Evolutionary conservation across 2,797 vertebrate species (phyloP), one percentile per base, ranked within the genome.

Genomic region (Nannoperca australis): DNA sequence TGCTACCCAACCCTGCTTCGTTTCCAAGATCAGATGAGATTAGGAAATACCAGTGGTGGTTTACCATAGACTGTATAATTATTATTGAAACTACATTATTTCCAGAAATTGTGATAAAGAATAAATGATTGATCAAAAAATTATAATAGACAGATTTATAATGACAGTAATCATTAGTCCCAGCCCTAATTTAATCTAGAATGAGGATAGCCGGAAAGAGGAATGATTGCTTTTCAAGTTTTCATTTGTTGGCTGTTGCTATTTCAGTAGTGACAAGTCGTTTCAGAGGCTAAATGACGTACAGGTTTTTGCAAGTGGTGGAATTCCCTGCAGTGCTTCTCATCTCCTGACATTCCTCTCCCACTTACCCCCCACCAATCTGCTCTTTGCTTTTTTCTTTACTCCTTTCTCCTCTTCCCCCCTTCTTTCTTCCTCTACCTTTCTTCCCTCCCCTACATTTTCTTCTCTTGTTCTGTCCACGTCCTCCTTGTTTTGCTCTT

Each of bases 221-320:
- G 27, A 49, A 32, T 8, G 1, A 47, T 61, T 50, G 42, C 62
- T 72, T 67, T 77, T 69, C 18, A 45, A 63, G 49, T 59, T 47
- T 76, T 63, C 32, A 70, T 70, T 75, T 68, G 27, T 75, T 68
- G 27, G 34, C 51, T 67, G 54, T 63, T 68, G 73, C 50, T 69
- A 38, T 38, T 76, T 86, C 61, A 62, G 42, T 12, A 24, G n/a
- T 51, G 62, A 79, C 40, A 63, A 58, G 70, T 73, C 34, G n/a
- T 70, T 77, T 69, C 70, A 40, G 62, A 77, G 64, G 53, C 64
- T 78, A 73, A 78, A 85, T 79, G 66, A 66, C 56, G 61, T 63
- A 64, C 45, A 61, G 65, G 70, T 73, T 72, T 45, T 65, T 72
- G 22, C 12, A 71, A 54, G 72, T 38, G 53, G 9, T 73, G 44